These are phyloP conservation scores for Seira sanloemensis DNA, from an alignment of 2,888 invertebrate genomes.

Conservation along the genomic window DNA sequence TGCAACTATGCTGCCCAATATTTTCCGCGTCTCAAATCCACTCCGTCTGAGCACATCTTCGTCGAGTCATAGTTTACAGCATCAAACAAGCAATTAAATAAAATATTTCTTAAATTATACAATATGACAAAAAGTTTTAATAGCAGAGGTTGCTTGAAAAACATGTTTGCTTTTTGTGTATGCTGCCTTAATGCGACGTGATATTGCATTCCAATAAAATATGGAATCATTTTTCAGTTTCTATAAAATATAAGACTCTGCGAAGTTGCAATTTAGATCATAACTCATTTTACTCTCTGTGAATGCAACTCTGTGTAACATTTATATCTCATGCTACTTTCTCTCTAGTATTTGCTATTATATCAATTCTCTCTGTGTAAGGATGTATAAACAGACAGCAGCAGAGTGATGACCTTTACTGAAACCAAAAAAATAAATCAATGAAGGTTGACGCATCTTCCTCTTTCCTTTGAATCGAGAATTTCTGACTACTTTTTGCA, in stretches of 20 bases:
- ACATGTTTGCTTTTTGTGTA: too few species aligned
- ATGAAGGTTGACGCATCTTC: slow-evolving; percentile 18
- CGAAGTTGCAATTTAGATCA: not conserved
- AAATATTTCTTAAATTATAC: not conserved
- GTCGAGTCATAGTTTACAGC: slow-evolving; percentile 72
- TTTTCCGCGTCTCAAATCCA: slow-evolving; percentile 96
- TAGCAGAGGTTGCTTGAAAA: too few species aligned
- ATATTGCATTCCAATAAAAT: not conserved
- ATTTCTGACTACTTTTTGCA: not conserved
- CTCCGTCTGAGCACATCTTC: slow-evolving; percentile 81
- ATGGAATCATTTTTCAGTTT: not conserved
- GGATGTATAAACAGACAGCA: not conserved
- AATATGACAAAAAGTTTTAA: too few species aligned
- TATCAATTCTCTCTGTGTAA: too few species aligned
- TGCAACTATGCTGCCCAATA: slow-evolving; percentile 91
- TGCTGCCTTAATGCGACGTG: too few species aligned
- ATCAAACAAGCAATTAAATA: slow-evolving; percentile 68
- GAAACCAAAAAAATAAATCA: slow-evolving; percentile 1
- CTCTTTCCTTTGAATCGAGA: not conserved
- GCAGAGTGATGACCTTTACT: slow-evolving; percentile 33
- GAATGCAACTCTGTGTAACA: not conserved
- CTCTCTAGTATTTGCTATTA: not conserved
- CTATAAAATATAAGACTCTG: not conserved
- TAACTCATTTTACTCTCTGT: not conserved
- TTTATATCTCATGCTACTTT: not conserved